phyloP scores from a whole-genome alignment of 2,888 invertebrate species.

The Meta bourneti region DNA sequence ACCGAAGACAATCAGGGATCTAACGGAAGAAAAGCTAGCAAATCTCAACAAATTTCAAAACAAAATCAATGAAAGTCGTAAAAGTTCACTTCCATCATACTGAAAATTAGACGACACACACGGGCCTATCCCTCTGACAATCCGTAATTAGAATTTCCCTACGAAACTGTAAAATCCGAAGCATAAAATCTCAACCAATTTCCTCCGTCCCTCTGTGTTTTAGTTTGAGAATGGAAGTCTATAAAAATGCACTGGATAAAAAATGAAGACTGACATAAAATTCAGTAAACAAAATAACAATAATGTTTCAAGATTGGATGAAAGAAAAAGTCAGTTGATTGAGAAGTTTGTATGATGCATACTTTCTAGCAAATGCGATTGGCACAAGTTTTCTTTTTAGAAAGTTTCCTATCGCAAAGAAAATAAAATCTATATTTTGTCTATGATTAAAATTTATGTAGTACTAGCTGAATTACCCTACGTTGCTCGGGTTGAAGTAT shows the following conservation, averaged over 20 bases:
- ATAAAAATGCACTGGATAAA: background rate
- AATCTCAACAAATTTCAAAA: no score
- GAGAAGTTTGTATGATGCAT: no score
- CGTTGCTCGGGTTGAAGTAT: no score
- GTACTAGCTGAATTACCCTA: no score
- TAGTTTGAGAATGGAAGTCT: background rate
- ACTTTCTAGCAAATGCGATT: no score
- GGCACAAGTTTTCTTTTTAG: no score
- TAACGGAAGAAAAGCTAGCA: no score
- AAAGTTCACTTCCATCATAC: background rate
- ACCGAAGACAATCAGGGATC: no score
- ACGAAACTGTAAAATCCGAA: slow-evolving; percentile 41
- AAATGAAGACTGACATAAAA: background rate
- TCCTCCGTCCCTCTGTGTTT: background rate
- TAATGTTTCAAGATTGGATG: background rate
- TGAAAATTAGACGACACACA: background rate
- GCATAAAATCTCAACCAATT: slow-evolving; percentile 34
- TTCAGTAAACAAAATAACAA: background rate
- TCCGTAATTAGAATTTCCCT: slow-evolving; percentile 34
- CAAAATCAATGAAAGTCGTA: background rate
- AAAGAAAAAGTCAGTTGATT: background rate
- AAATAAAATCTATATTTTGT: no score
- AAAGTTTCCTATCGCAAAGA: no score
- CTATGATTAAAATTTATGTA: no score
- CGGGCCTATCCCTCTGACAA: background rate